These are phyloP conservation scores for Smutsia temminckii DNA, from an alignment of 2,797 vertebrate genomes.

Conservation along the genomic window DNA sequence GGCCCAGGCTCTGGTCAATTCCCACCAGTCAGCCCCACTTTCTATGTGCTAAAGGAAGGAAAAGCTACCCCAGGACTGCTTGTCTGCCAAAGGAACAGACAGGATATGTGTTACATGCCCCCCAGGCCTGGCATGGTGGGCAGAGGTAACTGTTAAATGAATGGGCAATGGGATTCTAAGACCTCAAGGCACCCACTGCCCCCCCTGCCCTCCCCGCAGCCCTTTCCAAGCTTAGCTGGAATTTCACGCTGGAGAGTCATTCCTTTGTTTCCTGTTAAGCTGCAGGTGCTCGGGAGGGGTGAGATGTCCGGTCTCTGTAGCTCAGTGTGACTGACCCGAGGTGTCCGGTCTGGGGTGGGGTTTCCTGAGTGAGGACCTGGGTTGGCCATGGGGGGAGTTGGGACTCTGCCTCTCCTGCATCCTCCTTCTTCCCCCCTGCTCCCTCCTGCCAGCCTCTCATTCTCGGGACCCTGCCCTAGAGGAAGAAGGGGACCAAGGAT, in stretches of 20 bases:
- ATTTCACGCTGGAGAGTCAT: background rate
- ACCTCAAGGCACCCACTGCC: background rate
- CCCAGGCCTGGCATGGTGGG: background rate
- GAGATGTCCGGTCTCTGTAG: conserved; percentile 19
- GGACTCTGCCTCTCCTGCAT: background rate
- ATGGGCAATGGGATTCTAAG: background rate
- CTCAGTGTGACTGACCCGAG: background rate
- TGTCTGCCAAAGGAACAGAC: background rate
- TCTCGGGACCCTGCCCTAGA: background rate
- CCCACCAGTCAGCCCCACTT: background rate
- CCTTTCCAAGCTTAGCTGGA: conserved; percentile 30
- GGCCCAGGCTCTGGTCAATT: background rate
- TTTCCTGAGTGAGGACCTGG: conserved; percentile 60
- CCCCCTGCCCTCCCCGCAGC: background rate
- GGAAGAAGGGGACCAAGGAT: background rate
- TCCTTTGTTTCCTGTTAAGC: conserved; percentile 58
- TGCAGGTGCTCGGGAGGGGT: conserved; percentile 64
- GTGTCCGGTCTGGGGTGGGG: conserved; percentile 59
- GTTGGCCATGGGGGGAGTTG: background rate
- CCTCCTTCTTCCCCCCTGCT: conserved; percentile 26
- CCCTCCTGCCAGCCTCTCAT: background rate
- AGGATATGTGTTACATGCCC: background rate
- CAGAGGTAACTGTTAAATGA: background rate
- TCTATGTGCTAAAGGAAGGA: background rate
- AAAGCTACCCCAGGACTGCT: background rate